Evolutionary conservation across 2,113 vertebrate species (phyloP).

Genomic region (Pelobates fuscus): DNA sequence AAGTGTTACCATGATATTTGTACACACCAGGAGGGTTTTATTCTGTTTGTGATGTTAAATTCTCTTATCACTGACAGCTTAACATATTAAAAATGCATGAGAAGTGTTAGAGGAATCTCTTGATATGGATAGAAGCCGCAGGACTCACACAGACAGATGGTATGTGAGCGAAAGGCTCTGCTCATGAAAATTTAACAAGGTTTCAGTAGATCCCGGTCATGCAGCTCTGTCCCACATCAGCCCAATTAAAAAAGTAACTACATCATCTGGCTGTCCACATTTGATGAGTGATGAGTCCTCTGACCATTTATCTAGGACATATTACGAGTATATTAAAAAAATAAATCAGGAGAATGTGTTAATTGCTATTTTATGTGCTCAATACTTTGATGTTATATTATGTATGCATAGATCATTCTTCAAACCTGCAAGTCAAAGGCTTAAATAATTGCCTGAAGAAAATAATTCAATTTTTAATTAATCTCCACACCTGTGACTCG

Average conservation of each 20-base stretch:
- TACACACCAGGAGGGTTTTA: conserved; percentile 8
- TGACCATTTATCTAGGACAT: background rate
- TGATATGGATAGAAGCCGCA: conserved; percentile 23
- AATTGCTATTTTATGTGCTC: conserved; percentile 30
- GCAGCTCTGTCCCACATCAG: conserved; percentile 1
- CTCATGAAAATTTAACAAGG: conserved; percentile 46
- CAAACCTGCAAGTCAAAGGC: conserved; percentile 23
- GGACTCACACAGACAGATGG: conserved; percentile 39
- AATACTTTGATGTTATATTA: conserved; percentile 31
- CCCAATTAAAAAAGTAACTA: conserved; percentile 42
- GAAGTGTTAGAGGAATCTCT: conserved; percentile 35
- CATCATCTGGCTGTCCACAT: background rate
- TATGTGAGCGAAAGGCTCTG: conserved; percentile 31
- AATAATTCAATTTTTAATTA: conserved; percentile 24
- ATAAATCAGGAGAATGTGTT: conserved; percentile 17
- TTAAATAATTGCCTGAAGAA: conserved; percentile 13
- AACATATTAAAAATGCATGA: conserved; percentile 45
- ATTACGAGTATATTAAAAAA: conserved; percentile 22
- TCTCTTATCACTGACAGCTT: conserved; percentile 28
- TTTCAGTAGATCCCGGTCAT: conserved; percentile 25
- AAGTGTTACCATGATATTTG: conserved; percentile 20
- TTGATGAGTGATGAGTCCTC: conserved; percentile 10
- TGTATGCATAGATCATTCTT: conserved; percentile 26
- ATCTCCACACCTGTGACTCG: conserved; percentile 10
- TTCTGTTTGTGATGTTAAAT: conserved; percentile 27